Conservation (phyloP, 2,113 vertebrate genomes). For the Dendrocopos noguchii region DNA sequence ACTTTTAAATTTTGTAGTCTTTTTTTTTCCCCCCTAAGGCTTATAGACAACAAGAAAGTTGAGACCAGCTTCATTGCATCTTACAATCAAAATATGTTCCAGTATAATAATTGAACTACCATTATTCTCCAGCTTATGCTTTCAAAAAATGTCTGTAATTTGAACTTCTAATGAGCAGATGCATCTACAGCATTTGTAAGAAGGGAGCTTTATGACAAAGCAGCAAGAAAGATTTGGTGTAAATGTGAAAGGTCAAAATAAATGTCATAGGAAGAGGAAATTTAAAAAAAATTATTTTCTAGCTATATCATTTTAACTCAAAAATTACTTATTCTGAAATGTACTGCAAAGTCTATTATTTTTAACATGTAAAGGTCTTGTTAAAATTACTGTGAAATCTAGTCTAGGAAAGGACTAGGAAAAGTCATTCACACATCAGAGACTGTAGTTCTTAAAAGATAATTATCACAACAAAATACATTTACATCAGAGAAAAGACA, state of each 20-base stretch:
- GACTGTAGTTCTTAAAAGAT: not conserved
- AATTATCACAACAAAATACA: not conserved
- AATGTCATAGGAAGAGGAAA: conserved; percentile 27
- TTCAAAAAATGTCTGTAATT: not conserved
- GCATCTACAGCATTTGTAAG: not conserved
- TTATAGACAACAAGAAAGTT: not conserved
- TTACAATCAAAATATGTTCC: conserved; percentile 27
- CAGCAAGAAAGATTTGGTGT: not conserved
- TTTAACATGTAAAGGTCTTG: not conserved
- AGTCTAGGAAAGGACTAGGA: not conserved
- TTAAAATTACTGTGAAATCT: conserved; percentile 43
- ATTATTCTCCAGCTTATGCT: not conserved
- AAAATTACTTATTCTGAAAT: conserved; percentile 1
- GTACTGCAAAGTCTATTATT: not conserved
- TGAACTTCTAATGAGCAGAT: conserved; percentile 4
- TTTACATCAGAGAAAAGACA: not conserved
- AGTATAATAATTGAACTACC: not conserved
- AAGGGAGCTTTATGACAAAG: not conserved
- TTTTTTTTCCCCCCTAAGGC: conserved; percentile 16
- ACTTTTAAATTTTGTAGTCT: conserved; percentile 14
- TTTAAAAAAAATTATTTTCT: not conserved
- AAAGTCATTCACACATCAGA: not conserved
- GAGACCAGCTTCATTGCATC: not conserved
- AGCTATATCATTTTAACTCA: not conserved
- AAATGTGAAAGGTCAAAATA: conserved; percentile 41